Base-by-base conservation (phyloP, 2,888 invertebrate species). In the Pollenia amentaria region DNA sequence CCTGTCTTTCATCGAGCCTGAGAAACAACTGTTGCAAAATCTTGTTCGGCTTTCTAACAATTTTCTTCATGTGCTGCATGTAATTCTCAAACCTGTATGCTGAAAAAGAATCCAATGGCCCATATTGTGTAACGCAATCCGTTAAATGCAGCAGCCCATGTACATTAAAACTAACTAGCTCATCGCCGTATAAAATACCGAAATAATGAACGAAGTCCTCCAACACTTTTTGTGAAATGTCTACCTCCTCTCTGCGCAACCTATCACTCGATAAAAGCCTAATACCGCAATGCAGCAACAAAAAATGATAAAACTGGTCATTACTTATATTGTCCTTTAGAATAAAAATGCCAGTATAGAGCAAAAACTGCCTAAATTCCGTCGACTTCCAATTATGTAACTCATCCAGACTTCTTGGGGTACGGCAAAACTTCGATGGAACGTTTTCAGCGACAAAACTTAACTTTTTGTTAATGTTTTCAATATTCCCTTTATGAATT, bases 361-460 rank as follows among this genome's bases (percentile, higher is more conserved):
- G 18, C 44, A 80, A 75, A 75, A 84, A 84, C 44, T 67, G 67
- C 16, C 80, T 65, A 73, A 78, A 78, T 29, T 77, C 73, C 7
- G 65, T 73, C 2, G 73, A 40, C 60, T 76, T 82, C 69, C 82
- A 69, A 48, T 60, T 55, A 46, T 11, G 14, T 18, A 81, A 18
- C 10, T 72, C 70, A 16, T 81, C 40, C 11, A 73, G 12, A 53
- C 44, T 57, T 29, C 72, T 78, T 14, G 60, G 65, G 12, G 48
- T 18, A 9, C 79, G 44, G 10, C 78, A 53, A 76, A 85, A 85
- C 12, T 76, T 76, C n/a, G 67, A 46, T 57, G 84, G 57, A 72
- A 79, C 69, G 16, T 29, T 60, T 38, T 84, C 57, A 70, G 73
- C 38, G 38, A 79, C 3, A 65, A 65, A 57, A 38, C 11, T 16